Evolutionary conservation across 1,140 invertebrate genomes (phyloP), one percentile per base, ranked within the genome.

Genomic region (Planococcus citri): DNA sequence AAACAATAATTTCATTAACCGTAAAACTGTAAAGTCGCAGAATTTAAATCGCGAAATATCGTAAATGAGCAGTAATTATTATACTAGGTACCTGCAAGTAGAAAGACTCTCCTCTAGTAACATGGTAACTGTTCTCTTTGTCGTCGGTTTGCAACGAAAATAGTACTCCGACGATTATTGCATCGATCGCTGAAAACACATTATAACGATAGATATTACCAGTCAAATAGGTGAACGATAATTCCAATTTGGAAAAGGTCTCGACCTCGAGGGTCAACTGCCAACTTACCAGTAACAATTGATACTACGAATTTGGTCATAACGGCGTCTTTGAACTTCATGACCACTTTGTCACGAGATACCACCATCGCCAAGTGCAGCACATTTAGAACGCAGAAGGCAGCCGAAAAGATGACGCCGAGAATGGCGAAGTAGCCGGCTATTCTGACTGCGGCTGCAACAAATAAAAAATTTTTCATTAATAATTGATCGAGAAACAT

Each of bases 341-440:
- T 79, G 51, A 88, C 84, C 27, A 91, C 85, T 75, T 86, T 84
- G 76, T 91, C 90, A 75, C 87, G 87, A 51, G 88, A 90, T 38
- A 87, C 87, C 73, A 91, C 85, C 89, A 92, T 92, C 51, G 90
- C 87, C 61, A 92, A 81, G 78, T 92, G 89, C 29, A 92, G 81
- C 69, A 92, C 83, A 22, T 88, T 87, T 51, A 91, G 78, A 60
- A 89, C 79, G 76, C 88, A 89, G 78, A 90, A 87, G 25, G 90
- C 78, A 6, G 85, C 89, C 70, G 92, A 80, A 27, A 87, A 76
- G 14, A 84, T 79, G 25, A 88, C 86, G 57, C 88, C 87, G 27
- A 85, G 78, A 9, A 85, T 83, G 10, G 86, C 89, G 60, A 89
- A 83, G 68, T 91, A 79, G 27, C 91, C 91, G 51, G 90, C 87